Conservation (phyloP, 2,113 vertebrate species). For the Pongo abelii region DNA sequence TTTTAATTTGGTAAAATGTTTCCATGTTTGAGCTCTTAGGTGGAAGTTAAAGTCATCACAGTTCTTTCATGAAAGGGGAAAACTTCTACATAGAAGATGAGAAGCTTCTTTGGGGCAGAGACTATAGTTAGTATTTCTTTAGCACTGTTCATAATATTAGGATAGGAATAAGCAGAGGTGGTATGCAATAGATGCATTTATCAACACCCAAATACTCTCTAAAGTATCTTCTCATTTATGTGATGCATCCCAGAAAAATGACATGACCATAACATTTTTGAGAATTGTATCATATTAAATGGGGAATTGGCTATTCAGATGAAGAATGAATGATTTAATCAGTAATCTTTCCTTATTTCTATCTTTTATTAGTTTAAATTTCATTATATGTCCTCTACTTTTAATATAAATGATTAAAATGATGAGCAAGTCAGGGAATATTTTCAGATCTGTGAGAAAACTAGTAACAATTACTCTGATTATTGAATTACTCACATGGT, state of each 20-base stretch:
- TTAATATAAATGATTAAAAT: constrained; percentile 34
- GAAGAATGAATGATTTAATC: constrained; percentile 2
- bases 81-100: not conserved
- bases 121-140: not conserved
- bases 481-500: not conserved
- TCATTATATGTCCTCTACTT: not conserved
- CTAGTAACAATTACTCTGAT: constrained; percentile 26
- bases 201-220: not conserved
- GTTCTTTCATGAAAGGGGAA: not conserved
- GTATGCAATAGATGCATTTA: not conserved
- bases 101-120: not conserved
- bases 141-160: not conserved
- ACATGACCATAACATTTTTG: not conserved
- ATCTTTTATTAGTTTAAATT: constrained; percentile 20
- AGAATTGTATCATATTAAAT: constrained; percentile 19
- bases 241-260: not conserved
- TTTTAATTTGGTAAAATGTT: not conserved
- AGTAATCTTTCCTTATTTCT: not conserved
- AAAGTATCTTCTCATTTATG: not conserved
- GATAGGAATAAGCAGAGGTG: not conserved
- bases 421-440: constrained; percentile 17
- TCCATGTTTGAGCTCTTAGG: not conserved
- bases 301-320: not conserved
- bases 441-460: constrained; percentile 3
- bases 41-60: not conserved